Base-by-base conservation (phyloP, 2,888 invertebrate species). In the Amiota communis region DNA sequence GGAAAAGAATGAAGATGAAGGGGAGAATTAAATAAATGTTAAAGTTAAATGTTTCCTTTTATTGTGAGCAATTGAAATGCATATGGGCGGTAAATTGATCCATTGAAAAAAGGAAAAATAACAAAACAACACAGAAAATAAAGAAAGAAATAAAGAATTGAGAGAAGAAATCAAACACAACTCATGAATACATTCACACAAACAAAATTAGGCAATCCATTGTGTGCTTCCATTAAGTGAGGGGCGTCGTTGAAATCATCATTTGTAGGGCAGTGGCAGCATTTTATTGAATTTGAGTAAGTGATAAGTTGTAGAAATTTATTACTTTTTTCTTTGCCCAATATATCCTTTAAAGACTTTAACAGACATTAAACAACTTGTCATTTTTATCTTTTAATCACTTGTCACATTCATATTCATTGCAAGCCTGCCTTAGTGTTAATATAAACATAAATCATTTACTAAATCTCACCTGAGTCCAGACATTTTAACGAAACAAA, bases 1-100 rank as follows among this genome's bases (percentile, higher is more conserved):
- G 2, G 6, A 36, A 23, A 23, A 23, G 1, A 3, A 23, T 23
- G 36, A 36, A 36, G 36, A 36, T 59, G 23, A 59, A 59, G 23
- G 1, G 1, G 20, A 13, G 15, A 17, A 23, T 11, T 12, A 12
- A 17, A 59, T 1, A 59, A 59, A 57, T 10, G 15, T n/a, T n/a
- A n/a, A 82, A 77, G 80, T 79, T 83, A 84, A 84, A 83, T 81
- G 72, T 76, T 80, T 74, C 74, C 76, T 84, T 83, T 83, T 83
- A 84, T 83, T 81, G 82, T 67, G 46, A 36, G 83, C 83, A 83
- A 83, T 83, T 83, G 84, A 83, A 83, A 77, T 78, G 84, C 83
- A 81, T 84, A 84, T 83, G 81, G 71, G 79, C 82, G 84, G 81
- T 80, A 81, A 82, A 83, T 84, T 83, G 80, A 79, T 84, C 81